These are phyloP conservation scores for Brienomyrus longianalis DNA, from an alignment of 2,113 vertebrate species.

Conservation along the genomic window DNA sequence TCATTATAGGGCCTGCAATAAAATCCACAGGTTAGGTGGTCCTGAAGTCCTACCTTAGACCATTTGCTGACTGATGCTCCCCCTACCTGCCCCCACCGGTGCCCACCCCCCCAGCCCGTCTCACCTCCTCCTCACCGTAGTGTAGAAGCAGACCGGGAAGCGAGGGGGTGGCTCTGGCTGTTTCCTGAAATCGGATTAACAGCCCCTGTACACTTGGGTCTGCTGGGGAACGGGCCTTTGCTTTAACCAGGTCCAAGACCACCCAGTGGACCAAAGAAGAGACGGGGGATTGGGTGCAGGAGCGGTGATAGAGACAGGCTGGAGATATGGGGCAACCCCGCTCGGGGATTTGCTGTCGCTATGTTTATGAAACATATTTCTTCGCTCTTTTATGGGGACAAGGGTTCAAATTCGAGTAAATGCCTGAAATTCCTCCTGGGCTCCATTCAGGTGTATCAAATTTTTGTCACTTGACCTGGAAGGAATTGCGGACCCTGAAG, in stretches of 20 bases:
- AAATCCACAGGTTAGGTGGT: slow-evolving; percentile 77
- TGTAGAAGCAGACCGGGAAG: slow-evolving; percentile 54
- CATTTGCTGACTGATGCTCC: slow-evolving; percentile 62
- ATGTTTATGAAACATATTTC: slow-evolving; percentile 31
- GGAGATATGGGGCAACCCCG: slow-evolving; percentile 24
- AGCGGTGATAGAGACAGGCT: slow-evolving; percentile 33
- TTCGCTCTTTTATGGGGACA: slow-evolving; percentile 21
- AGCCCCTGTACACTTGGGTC: slow-evolving; percentile 70
- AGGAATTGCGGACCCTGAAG: slow-evolving; percentile 7
- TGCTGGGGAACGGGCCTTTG: slow-evolving; percentile 56
- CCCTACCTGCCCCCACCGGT: neutral
- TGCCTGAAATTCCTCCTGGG: slow-evolving; percentile 37
- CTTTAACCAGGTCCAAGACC: slow-evolving; percentile 54
- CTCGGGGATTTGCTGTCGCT: slow-evolving; percentile 28
- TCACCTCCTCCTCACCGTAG: slow-evolving; percentile 36
- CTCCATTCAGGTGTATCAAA: slow-evolving; percentile 28
- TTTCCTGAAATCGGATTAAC: slow-evolving; percentile 74
- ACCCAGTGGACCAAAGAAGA: slow-evolving; percentile 55
- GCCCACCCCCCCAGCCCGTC: slow-evolving; percentile 21
- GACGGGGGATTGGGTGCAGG: slow-evolving; percentile 37
- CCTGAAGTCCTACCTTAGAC: slow-evolving; percentile 59
- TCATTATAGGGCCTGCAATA: slow-evolving; percentile 67
- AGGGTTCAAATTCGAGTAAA: slow-evolving; percentile 35
- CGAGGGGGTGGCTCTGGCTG: slow-evolving; percentile 49
- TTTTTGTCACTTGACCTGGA: slow-evolving; percentile 15